Evolutionary conservation across 2,113 vertebrate genomes (phyloP).

Genomic region (Bubo blakistoni): DNA sequence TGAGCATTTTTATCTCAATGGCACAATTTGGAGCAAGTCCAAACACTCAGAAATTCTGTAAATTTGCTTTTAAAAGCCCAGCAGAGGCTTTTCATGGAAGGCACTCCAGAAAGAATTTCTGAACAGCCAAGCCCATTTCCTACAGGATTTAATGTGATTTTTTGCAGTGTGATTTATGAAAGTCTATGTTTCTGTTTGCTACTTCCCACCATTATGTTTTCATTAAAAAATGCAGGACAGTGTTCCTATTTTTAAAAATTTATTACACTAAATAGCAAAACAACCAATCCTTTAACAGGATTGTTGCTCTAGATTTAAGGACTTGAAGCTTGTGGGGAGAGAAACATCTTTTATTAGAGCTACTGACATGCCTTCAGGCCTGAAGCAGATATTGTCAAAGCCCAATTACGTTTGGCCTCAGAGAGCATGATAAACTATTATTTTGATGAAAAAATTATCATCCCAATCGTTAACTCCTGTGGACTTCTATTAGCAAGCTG

Average conservation of each 20-base stretch:
- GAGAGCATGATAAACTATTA: not conserved
- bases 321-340: not conserved
- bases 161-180: not conserved
- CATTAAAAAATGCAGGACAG: not conserved
- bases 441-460: not conserved
- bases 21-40: conserved; percentile 51
- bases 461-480: not conserved
- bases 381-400: not conserved
- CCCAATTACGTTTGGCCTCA: not conserved
- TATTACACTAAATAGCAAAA: not conserved
- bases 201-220: not conserved
- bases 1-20: conserved; percentile 43
- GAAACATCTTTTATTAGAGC: not conserved
- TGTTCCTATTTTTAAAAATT: not conserved
- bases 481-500: not conserved
- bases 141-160: not conserved
- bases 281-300: not conserved
- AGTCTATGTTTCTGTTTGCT: not conserved
- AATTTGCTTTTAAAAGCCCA: conserved; percentile 60
- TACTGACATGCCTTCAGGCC: not conserved
- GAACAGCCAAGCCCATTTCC: conserved; percentile 7
- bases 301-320: not conserved
- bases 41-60: conserved; percentile 65
- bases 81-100: conserved; percentile 20
- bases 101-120: not conserved